A percentile compares a stretch with the other conserved stretches of the same genome.
Evolutionary conservation across 2,888 invertebrate genomes (phyloP).

Genomic region (Ceraclea dissimilis): DNA sequence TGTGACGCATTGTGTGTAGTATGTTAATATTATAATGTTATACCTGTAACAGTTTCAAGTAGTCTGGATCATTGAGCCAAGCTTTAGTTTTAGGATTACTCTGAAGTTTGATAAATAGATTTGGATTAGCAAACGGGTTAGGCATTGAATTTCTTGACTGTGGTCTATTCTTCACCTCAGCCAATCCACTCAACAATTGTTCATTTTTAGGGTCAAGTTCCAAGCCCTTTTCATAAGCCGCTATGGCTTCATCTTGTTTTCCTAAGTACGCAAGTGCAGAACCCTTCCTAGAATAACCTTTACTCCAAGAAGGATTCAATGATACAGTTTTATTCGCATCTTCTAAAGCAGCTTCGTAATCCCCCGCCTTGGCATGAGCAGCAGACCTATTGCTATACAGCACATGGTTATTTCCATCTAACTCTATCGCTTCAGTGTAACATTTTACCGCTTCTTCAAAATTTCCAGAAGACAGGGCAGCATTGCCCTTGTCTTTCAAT

Average conservation of each 20-base stretch:
- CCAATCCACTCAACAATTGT: conserved; percentile 60
- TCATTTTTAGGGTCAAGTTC: conserved; percentile 64
- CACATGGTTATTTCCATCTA: conserved; percentile 80
- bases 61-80: conserved; percentile 68
- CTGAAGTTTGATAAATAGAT: conserved; percentile 53
- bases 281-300: conserved; percentile 85
- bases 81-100: conserved; percentile 62
- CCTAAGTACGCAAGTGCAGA: conserved; percentile 74
- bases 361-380: conserved; percentile 74
- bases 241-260: conserved; percentile 64
- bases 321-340: conserved; percentile 81
- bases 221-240: conserved; percentile 64
- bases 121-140: conserved; percentile 47
- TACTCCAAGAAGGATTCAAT: conserved; percentile 78
- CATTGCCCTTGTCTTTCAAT: conserved; percentile 83
- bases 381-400: conserved; percentile 88
- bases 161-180: conserved; percentile 48
- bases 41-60: conserved; percentile 52
- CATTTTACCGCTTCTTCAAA: conserved; percentile 70
- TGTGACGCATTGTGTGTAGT: too few relatives aligned
- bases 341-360: conserved; percentile 65
- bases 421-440: conserved; percentile 73
- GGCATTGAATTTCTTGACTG: conserved; percentile 10
- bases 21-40: not conserved
- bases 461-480: conserved; percentile 69